Percentiles rank a stretch among this genome's conserved stretches.
Conservation (phyloP, 2,113 vertebrate genomes). For the Ellobius talpinus region DNA sequence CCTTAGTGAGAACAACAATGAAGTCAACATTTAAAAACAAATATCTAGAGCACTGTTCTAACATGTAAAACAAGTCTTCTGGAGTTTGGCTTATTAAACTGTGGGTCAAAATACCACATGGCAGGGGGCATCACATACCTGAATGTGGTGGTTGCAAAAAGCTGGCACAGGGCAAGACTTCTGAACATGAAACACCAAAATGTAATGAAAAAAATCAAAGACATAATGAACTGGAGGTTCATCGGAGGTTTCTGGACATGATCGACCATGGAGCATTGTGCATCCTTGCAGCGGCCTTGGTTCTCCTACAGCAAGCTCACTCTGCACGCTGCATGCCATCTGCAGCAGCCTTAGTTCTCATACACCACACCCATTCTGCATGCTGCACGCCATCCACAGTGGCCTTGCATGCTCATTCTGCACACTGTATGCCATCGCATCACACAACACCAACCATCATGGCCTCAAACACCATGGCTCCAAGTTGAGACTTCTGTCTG, state of each 20-base stretch:
- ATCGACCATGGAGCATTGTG: no score
- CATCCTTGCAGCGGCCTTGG: background rate
- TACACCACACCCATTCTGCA: background rate
- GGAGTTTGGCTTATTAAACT: background rate
- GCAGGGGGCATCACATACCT: background rate
- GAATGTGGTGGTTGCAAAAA: background rate
- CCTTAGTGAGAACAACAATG: background rate
- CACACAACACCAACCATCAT: background rate
- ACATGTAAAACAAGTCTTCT: background rate
- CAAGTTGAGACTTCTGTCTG: background rate
- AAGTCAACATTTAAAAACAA: background rate
- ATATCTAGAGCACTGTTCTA: background rate
- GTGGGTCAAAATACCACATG: background rate
- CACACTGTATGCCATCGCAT: fast-evolving
- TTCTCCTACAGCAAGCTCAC: background rate
- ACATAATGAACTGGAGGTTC: background rate
- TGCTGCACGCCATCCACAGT: fast-evolving
- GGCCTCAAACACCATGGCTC: background rate
- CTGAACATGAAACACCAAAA: background rate
- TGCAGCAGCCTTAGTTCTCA: background rate
- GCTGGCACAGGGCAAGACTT: background rate
- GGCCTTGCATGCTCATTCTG: background rate
- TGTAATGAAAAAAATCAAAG: background rate
- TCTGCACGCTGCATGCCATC: no score
- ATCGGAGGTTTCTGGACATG: background rate